phyloP scores from a whole-genome alignment of 2,113 vertebrate species.

The Tragelaphus buxtoni region DNA sequence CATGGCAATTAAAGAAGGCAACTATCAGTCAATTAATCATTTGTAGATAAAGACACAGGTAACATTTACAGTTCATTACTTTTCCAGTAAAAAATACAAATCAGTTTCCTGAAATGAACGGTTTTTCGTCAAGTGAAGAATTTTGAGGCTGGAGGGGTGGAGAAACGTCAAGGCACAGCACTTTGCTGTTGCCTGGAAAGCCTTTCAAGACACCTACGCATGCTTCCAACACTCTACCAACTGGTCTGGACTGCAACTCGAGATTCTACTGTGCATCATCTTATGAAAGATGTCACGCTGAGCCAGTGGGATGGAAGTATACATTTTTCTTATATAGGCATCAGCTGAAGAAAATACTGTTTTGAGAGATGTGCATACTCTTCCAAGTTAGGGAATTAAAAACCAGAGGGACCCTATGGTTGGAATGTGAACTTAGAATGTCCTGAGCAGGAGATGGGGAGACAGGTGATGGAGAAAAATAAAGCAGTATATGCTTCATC shows the following conservation, averaged over 20 bases:
- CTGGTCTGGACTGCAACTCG: background rate
- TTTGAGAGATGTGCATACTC: background rate
- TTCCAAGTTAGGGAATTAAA: background rate
- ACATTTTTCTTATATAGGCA: background rate
- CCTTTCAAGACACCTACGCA: background rate
- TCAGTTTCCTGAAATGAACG: background rate
- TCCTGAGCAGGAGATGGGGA: background rate
- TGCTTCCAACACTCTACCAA: background rate
- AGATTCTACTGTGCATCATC: background rate
- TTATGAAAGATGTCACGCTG: background rate
- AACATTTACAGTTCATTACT: background rate
- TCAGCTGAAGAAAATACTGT: background rate
- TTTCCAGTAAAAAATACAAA: background rate
- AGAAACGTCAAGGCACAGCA: rapidly evolving
- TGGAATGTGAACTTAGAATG: background rate
- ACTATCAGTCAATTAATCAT: background rate
- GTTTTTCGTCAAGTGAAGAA: background rate
- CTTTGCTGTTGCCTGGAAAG: background rate
- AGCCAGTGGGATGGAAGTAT: background rate
- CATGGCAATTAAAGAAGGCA: background rate
- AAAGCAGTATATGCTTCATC: background rate
- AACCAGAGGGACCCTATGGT: background rate
- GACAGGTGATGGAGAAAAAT: background rate
- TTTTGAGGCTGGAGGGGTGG: background rate
- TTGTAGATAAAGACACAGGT: background rate